These are phyloP conservation scores for cat (Felis catus) DNA, from an alignment of 2,113 vertebrate genomes.

Conservation along the genomic window DNA sequence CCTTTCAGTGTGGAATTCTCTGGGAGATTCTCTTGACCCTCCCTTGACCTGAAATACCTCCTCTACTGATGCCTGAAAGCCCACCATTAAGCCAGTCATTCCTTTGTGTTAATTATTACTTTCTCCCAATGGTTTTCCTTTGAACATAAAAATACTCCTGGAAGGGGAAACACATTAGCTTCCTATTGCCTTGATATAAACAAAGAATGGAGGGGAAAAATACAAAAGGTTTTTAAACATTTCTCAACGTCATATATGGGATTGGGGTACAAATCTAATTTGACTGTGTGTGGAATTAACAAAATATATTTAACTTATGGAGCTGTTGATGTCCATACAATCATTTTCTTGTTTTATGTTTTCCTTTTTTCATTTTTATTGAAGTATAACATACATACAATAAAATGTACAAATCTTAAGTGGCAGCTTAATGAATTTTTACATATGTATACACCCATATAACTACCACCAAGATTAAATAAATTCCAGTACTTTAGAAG, in stretches of 20 bases:
- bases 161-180: slow-evolving; percentile 1
- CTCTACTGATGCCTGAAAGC: slow-evolving; percentile 39
- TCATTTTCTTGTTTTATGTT: background rate
- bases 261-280: background rate
- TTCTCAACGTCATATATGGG: background rate
- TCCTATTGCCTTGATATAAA: slow-evolving; percentile 21
- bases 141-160: slow-evolving; percentile 52
- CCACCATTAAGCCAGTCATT: slow-evolving; percentile 61
- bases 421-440: background rate
- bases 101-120: slow-evolving; percentile 70
- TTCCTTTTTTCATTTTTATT: background rate
- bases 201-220: background rate
- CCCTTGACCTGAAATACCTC: slow-evolving; percentile 56
- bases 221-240: background rate
- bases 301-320: slow-evolving; percentile 18
- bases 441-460: background rate
- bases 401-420: background rate
- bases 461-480: background rate
- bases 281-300: background rate
- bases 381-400: background rate
- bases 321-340: background rate
- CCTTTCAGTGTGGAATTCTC: background rate
- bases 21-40: slow-evolving; percentile 39
- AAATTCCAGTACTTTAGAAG: background rate
- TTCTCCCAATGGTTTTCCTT: slow-evolving; percentile 51